Conservation (phyloP, 2,797 vertebrate genomes). For the Urocyon cinereoargenteus region DNA sequence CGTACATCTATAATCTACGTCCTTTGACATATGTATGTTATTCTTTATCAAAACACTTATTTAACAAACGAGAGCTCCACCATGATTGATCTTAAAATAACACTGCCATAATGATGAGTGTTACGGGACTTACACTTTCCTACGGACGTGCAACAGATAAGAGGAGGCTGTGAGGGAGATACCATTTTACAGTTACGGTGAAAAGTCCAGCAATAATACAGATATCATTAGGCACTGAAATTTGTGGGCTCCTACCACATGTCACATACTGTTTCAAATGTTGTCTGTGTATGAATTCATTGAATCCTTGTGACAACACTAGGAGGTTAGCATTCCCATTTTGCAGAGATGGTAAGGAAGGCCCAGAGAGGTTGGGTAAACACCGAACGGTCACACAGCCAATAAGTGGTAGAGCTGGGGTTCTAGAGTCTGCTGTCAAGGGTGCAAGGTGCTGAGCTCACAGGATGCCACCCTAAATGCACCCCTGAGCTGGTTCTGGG, state of each 20-base stretch:
- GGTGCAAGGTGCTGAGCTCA: background rate
- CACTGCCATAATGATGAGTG: background rate
- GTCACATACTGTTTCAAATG: background rate
- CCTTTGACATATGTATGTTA: background rate
- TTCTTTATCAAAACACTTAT: background rate
- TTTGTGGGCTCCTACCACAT: background rate
- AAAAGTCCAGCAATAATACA: background rate
- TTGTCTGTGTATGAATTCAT: background rate
- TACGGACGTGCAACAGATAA: background rate
- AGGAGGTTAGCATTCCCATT: background rate
- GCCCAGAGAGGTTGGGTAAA: background rate
- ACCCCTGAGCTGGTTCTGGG: background rate
- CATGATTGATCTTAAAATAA: conserved; percentile 4
- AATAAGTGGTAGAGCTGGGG: background rate
- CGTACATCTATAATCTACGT: background rate
- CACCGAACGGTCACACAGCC: background rate
- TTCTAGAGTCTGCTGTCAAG: background rate
- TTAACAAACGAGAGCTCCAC: background rate
- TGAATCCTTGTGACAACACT: background rate
- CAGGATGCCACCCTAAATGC: background rate
- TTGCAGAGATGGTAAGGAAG: background rate
- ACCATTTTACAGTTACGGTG: background rate
- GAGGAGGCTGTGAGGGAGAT: background rate
- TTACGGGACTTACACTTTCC: background rate
- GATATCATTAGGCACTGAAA: background rate